A percentile compares a stretch with the other conserved stretches of the same genome.
These are phyloP conservation scores for Helleia helle DNA, from an alignment of 2,888 invertebrate species.

Conservation along the genomic window DNA sequence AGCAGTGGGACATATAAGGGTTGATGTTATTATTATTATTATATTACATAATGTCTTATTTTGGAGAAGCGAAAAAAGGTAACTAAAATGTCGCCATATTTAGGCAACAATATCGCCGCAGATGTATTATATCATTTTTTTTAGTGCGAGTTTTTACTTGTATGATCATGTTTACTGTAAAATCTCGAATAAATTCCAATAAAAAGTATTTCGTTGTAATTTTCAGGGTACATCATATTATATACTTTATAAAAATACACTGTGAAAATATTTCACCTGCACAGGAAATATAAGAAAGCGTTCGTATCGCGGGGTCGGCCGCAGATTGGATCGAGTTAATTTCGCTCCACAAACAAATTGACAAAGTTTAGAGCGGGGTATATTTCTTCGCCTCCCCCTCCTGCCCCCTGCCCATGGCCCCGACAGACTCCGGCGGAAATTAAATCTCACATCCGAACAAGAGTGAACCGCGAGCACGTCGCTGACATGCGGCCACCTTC, in stretches of 20 bases:
- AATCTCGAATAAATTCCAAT: too few relatives aligned
- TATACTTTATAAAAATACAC: neutral
- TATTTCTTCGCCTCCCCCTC: slow-evolving; percentile 59
- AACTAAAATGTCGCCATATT: too few relatives aligned
- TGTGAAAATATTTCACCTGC: slow-evolving; percentile 21
- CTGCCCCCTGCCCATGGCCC: slow-evolving; percentile 33
- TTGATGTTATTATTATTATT: too few relatives aligned
- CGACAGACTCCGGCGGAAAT: slow-evolving; percentile 70
- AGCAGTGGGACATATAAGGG: too few relatives aligned
- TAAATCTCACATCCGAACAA: slow-evolving; percentile 74
- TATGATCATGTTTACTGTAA: too few relatives aligned
- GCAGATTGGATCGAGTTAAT: slow-evolving; percentile 74
- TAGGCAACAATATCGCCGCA: too few relatives aligned
- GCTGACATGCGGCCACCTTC: slow-evolving; percentile 35
- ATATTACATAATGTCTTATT: too few relatives aligned
- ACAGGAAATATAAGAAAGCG: slow-evolving; percentile 55
- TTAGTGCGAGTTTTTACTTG: too few relatives aligned
- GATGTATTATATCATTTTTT: too few relatives aligned
- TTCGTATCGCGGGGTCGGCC: slow-evolving; percentile 46
- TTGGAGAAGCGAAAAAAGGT: too few relatives aligned
- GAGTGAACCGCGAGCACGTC: slow-evolving; percentile 58
- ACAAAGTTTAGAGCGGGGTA: slow-evolving; percentile 73
- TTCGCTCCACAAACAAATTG: slow-evolving; percentile 74
- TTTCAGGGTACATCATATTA: too few relatives aligned
- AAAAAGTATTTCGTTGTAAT: too few relatives aligned